Evolutionary conservation across 2,888 invertebrate species (phyloP).

Genomic region (Troides aeacus): DNA sequence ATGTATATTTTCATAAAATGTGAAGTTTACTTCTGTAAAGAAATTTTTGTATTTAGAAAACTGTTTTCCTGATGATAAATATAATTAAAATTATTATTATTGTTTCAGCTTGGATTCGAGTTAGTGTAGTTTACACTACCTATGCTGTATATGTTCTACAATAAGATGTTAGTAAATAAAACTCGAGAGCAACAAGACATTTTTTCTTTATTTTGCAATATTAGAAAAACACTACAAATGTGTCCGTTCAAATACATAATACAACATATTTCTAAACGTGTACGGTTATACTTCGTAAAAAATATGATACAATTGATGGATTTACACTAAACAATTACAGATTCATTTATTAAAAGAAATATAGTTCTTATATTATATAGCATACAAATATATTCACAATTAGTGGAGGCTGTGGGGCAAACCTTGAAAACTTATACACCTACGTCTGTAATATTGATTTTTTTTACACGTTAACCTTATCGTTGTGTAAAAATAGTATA

Average conservation of each 20-base stretch:
- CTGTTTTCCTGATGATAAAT: not conserved
- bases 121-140: slow-evolving; percentile 1
- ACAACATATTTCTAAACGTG: slow-evolving; percentile 15
- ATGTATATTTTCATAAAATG: too few species aligned
- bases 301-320: slow-evolving; percentile 27
- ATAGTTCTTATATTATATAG: too few species aligned
- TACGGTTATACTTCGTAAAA: slow-evolving; percentile 12
- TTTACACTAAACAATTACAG: too few species aligned
- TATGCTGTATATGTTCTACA: too few species aligned
- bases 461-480: too few species aligned
- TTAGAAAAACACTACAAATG: slow-evolving; percentile 17
- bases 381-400: too few species aligned
- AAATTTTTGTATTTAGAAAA: not conserved
- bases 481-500: too few species aligned
- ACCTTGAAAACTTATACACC: too few species aligned
- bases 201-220: slow-evolving; percentile 22
- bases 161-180: slow-evolving; percentile 13
- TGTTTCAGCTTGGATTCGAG: slow-evolving; percentile 24
- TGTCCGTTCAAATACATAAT: slow-evolving; percentile 4
- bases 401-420: too few species aligned
- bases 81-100: not conserved
- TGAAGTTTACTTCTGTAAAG: too few species aligned
- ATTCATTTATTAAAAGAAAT: too few species aligned
- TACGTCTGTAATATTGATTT: too few species aligned
- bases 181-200: slow-evolving; percentile 16